Conservation (phyloP, 2,888 invertebrate genomes). For the Trichopria drosophilae region DNA sequence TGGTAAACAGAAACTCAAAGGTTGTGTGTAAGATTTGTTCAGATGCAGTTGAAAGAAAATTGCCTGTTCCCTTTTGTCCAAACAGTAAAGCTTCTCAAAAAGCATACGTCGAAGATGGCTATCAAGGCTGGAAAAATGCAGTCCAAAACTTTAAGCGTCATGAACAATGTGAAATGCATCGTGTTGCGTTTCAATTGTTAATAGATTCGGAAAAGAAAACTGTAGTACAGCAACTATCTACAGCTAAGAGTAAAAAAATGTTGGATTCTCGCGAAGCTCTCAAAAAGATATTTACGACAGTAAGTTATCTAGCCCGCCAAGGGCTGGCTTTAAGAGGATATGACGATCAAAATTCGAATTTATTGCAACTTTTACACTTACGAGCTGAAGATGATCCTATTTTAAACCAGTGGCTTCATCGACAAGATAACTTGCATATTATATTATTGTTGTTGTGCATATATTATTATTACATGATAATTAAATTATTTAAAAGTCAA, state of each 20-base stretch:
- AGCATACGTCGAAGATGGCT: constrained; percentile 24
- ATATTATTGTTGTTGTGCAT: too few relatives aligned
- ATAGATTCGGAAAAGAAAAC: constrained; percentile 13
- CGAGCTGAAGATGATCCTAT: constrained; percentile 25
- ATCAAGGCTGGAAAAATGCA: constrained; percentile 29
- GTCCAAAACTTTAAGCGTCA: constrained; percentile 16
- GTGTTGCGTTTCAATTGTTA: constrained; percentile 12
- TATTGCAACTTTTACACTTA: constrained; percentile 27
- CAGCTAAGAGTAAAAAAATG: constrained; percentile 24
- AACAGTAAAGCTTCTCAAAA: constrained; percentile 11
- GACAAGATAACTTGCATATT: too few relatives aligned
- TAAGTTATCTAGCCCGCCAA: constrained; percentile 21
- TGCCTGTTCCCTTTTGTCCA: constrained; percentile 8
- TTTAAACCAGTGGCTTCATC: too few relatives aligned
- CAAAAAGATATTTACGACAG: constrained; percentile 22
- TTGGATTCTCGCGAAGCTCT: constrained; percentile 16
- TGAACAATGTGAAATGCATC: constrained; percentile 19
- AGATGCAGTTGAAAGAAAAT: constrained; percentile 21
- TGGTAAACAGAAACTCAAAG: too few relatives aligned
- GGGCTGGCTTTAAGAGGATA: constrained; percentile 20
- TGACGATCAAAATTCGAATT: constrained; percentile 27
- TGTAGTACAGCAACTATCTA: constrained; percentile 13
- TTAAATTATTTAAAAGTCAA: too few relatives aligned
- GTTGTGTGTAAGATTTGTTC: constrained; percentile 17
- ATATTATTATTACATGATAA: too few relatives aligned